Evolutionary conservation across 1,140 invertebrate genomes (phyloP).

Genomic region (Papilio aristodemus): DNA sequence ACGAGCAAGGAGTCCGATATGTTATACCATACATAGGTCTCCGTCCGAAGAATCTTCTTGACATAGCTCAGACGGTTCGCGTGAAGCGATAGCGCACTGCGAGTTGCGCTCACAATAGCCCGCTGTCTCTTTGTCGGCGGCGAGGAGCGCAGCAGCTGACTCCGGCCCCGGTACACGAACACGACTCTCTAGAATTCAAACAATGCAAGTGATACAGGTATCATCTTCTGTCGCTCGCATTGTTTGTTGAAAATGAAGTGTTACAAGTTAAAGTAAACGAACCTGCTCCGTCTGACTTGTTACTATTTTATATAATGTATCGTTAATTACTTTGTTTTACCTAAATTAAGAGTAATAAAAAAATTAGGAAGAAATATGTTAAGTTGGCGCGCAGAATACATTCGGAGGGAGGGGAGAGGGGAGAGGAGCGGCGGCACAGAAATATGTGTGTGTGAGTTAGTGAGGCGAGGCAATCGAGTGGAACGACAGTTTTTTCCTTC

Average conservation of each 20-base stretch:
- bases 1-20: too few species aligned
- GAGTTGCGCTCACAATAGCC: background rate
- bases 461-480: slow-evolving; percentile 26
- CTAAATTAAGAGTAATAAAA: too few species aligned
- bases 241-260: background rate
- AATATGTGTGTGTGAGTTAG: slow-evolving; percentile 30
- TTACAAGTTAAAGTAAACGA: too few species aligned
- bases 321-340: too few species aligned
- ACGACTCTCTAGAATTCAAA: background rate
- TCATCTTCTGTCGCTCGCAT: background rate
- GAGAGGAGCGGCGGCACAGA: background rate
- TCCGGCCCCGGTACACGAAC: background rate
- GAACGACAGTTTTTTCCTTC: slow-evolving; percentile 27
- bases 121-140: too few species aligned
- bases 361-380: background rate
- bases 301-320: too few species aligned
- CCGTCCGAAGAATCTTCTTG: too few species aligned
- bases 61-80: background rate
- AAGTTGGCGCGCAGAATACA: background rate
- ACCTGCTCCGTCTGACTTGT: too few species aligned
- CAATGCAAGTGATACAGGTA: background rate
- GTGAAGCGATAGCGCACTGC: background rate
- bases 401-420: background rate
- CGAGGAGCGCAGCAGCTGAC: background rate
- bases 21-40: too few species aligned